These are phyloP conservation scores for Caenorhabditis briggsae DNA, from an alignment of 1,140 invertebrate species.

Conservation along the genomic window DNA sequence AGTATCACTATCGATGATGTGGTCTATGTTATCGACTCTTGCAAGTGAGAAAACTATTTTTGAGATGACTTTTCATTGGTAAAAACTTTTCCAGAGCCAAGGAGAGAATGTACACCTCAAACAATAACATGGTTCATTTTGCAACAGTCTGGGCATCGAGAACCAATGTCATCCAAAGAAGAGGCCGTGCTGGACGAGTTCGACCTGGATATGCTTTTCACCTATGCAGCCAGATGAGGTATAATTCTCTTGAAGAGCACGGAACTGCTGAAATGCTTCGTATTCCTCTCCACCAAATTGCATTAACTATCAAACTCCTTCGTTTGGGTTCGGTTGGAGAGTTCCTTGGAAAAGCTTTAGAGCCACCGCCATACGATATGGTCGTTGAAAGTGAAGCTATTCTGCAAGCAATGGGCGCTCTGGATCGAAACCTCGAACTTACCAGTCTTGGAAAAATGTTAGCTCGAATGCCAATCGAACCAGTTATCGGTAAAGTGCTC, in stretches of 20 bases:
- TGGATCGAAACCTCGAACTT: slow-evolving; percentile 80
- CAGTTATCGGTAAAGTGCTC: slow-evolving; percentile 80
- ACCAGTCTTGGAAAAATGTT: slow-evolving; percentile 80
- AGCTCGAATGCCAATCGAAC: slow-evolving; percentile 80
- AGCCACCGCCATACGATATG: slow-evolving; percentile 80
- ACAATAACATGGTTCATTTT: slow-evolving; percentile 77
- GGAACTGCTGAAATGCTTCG: slow-evolving; percentile 80
- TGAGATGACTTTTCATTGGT: slow-evolving; percentile 38
- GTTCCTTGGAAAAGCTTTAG: slow-evolving; percentile 80
- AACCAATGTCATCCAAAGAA: slow-evolving; percentile 83
- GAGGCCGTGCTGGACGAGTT: slow-evolving; percentile 84
- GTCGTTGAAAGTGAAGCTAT: slow-evolving; percentile 80
- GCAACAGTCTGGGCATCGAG: slow-evolving; percentile 81
- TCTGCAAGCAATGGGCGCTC: slow-evolving; percentile 80
- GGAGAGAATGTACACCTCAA: slow-evolving; percentile 72
- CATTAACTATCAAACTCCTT: slow-evolving; percentile 80
- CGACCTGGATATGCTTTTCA: slow-evolving; percentile 86
- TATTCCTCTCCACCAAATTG: slow-evolving; percentile 80
- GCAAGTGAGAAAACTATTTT: slow-evolving; percentile 80
- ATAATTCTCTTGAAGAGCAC: slow-evolving; percentile 79
- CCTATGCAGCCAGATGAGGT: slow-evolving; percentile 79
- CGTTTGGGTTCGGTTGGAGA: slow-evolving; percentile 78
- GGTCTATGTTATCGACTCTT: slow-evolving; percentile 90
- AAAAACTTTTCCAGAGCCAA: slow-evolving; percentile 65
- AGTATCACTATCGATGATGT: slow-evolving; percentile 92